Evolutionary conservation across 2,113 vertebrate species (phyloP), one percentile per base, ranked within the genome.

Genomic region (Galbula dea): DNA sequence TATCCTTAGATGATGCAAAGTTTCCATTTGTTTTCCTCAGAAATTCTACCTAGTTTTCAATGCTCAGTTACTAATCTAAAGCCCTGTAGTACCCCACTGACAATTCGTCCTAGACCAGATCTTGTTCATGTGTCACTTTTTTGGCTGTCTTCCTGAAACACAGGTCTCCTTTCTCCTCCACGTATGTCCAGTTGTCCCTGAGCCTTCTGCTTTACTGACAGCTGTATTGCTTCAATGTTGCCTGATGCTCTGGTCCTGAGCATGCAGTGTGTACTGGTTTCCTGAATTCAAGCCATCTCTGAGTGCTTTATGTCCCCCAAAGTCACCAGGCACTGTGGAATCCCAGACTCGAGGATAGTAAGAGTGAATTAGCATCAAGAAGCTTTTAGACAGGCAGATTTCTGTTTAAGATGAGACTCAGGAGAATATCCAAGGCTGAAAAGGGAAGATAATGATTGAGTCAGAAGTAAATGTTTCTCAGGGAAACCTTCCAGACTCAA

Each of bases 171-270:
- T 85, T 77, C 54, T 74, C 45, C 49, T 62, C 41, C 16, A 15
- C 57, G 10, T 79, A 54, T 78, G 46, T 52, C 61, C 80, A 45
- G 2, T 54, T 52, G 75, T 80, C 37, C 74, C 36, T 59, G 82
- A 88, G 59, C 39, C 27, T 95, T 80, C 79, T 94, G n/a, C 37
- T 74, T 90, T 68, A 84, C 68, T 90, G 86, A 88, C 65, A 90
- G 34, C 41, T 78, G 80, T 80, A 52, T 93, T 66, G 26, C 59
- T 72, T 89, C 68, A 77, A 7, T 52, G 48, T 83, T n/a, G 4
- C 57, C 65, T 72, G 51, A 63, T 86, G 65, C 63, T 88, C 27
- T 37, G 52, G 52, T 72, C 73, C 36, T 86, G 55, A 93, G 27
- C n/a, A 78, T 83, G 46, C 32, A 79, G 8, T 30, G 14, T 30